Evolutionary conservation across 2,797 vertebrate genomes (phyloP), one percentile per base, ranked within the genome.

Genomic region (Hippoglossus hippoglossus): DNA sequence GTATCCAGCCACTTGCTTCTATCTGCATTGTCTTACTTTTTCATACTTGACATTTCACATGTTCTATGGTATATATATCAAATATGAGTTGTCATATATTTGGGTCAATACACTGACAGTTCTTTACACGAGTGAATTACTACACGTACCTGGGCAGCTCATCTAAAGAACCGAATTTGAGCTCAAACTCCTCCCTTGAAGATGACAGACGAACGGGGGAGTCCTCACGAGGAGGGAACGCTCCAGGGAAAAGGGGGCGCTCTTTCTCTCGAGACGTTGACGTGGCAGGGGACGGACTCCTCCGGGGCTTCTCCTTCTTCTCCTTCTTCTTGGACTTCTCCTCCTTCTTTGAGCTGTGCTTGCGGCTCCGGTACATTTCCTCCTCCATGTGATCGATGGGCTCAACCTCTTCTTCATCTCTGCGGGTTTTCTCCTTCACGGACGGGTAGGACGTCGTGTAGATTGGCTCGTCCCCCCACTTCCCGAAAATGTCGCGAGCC

Each of bases 151-250:
- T 95, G 93, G 85, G 95, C 92, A 67, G 94, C 86, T 97, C 96
- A 28, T 96, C 96, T 28, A 97, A 94, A 36, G 96, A 94, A 78
- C 96, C 94, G 62, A 97, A 90, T 75, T 96, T 95, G 64, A 95
- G 95, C 75, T 96, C 97, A 86, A 98, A 96, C n/a, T 97, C 96
- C 69, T 97, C 96, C 54, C 96, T 95, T 63, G 96, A 96, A 39
- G 95, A 95, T 5, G 96, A 94, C 72, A 96, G 50, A 10, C 90
- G 71, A 0, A 87, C 86, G 15, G 94, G 88, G 0, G 95, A 95
- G 21, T 94, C 94, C 15, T 93, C 94, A 25, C 92, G 94, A 65
- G 73, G 46, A 44, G 89, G 75, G 46, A 89, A 89, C 0, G 95
- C 96, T 70, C 89, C 89, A 1, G 91, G 96, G 77, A 94, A 94